A percentile compares a stretch with the other conserved stretches of the same genome.
These are phyloP conservation scores for Megaceryle torquata DNA, from an alignment of 2,113 vertebrate genomes.

Conservation along the genomic window DNA sequence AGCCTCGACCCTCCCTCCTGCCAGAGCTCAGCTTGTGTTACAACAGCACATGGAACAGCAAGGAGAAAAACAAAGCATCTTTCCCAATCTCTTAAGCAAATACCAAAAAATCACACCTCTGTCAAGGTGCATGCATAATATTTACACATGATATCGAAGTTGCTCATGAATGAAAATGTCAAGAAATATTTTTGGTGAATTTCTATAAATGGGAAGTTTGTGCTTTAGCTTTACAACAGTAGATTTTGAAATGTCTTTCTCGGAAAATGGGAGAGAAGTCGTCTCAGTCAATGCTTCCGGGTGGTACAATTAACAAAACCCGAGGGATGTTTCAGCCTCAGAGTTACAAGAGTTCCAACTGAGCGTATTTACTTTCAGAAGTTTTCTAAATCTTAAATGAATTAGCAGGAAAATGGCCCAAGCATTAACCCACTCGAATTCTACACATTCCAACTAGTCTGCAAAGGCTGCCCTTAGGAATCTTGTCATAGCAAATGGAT, in stretches of 20 bases:
- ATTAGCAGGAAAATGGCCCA: background rate
- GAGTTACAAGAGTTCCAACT: background rate
- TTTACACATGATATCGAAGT: background rate
- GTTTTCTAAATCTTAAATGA: background rate
- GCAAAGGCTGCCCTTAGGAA: slow-evolving; percentile 1
- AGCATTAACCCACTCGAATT: background rate
- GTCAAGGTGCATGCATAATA: background rate
- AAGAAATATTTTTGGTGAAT: background rate
- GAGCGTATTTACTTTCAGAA: background rate
- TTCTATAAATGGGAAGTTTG: background rate
- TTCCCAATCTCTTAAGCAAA: background rate
- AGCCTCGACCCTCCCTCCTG: background rate
- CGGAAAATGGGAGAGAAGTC: background rate
- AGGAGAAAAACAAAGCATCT: too few relatives aligned
- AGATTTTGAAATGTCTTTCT: background rate
- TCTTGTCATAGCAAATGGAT: background rate
- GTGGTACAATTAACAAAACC: background rate
- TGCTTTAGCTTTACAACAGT: background rate
- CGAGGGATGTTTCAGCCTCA: background rate
- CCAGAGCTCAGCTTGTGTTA: background rate
- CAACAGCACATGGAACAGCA: background rate
- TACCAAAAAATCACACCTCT: background rate
- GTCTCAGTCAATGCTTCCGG: background rate
- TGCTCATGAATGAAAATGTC: background rate
- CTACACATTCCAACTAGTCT: background rate